phyloP scores from a whole-genome alignment of 2,113 vertebrate genomes.

The Sardina pilchardus region DNA sequence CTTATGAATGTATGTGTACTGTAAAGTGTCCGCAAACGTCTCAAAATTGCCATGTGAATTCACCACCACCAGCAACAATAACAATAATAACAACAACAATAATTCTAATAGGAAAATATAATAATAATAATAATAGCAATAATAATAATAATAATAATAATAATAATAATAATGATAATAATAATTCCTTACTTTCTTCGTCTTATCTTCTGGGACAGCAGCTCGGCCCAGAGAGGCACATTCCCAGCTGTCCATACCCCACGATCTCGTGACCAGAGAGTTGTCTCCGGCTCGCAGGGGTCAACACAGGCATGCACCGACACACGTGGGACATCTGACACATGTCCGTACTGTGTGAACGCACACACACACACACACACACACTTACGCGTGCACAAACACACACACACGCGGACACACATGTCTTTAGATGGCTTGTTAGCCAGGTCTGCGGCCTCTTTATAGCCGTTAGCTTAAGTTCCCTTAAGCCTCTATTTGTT shows the following conservation, averaged over 20 bases:
- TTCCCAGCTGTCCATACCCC: background rate
- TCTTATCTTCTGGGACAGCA: background rate
- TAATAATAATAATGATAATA: no score
- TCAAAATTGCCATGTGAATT: no score
- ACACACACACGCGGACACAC: slow-evolving; percentile 1
- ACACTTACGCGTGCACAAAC: background rate
- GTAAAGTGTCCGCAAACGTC: no score
- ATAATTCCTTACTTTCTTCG: background rate
- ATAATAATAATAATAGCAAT: no score
- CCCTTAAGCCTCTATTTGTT: background rate
- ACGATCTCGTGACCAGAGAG: background rate
- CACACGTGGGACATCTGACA: slow-evolving; percentile 26
- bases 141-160: slow-evolving; percentile 25
- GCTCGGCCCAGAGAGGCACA: background rate
- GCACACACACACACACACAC: slow-evolving; percentile 16
- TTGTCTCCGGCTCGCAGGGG: background rate
- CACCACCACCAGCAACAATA: no score
- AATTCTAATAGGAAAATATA: no score
- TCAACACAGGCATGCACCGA: background rate
- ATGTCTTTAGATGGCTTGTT: background rate
- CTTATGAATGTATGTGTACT: no score
- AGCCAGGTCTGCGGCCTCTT: background rate
- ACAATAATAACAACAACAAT: no score
- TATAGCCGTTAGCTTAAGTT: background rate
- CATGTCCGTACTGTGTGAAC: slow-evolving; percentile 11